Evolutionary conservation across 37 sponge, comb jelly and placozoan species (phyloP).

Genomic region (Tethya wilhelma): DNA sequence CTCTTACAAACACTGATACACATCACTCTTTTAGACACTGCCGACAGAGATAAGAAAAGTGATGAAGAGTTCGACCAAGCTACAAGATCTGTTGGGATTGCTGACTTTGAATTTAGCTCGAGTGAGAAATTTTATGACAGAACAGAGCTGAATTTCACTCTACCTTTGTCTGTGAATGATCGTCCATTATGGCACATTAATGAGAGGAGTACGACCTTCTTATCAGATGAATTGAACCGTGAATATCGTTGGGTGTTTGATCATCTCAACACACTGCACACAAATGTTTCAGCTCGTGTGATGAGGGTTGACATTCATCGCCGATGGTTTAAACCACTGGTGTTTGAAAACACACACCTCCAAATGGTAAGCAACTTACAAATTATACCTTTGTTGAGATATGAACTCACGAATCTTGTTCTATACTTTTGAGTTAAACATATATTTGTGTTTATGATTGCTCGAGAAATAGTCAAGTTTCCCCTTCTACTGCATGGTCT

Average conservation of each 20-base stretch:
- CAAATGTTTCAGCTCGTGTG: not conserved
- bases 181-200: constrained; percentile 21
- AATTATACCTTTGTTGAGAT: too few relatives aligned
- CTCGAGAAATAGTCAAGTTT: too few relatives aligned
- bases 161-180: not conserved
- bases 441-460: too few relatives aligned
- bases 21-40: not conserved
- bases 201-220: not conserved
- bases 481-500: too few relatives aligned
- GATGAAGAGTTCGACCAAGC: not conserved
- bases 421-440: too few relatives aligned
- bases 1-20: not conserved
- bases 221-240: not conserved
- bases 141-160: not conserved
- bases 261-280: constrained; percentile 7
- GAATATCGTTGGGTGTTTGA: constrained; percentile 23
- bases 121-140: not conserved
- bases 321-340: constrained; percentile 13
- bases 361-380: constrained; percentile 10
- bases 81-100: not conserved
- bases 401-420: too few relatives aligned
- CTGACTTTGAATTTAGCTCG: not conserved
- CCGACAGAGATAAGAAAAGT: not conserved
- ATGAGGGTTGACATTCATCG: constrained; percentile 12
- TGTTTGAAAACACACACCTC: constrained; percentile 8